These are phyloP conservation scores for Eumeta japonica DNA, from an alignment of 1,140 invertebrate genomes.

Conservation along the genomic window DNA sequence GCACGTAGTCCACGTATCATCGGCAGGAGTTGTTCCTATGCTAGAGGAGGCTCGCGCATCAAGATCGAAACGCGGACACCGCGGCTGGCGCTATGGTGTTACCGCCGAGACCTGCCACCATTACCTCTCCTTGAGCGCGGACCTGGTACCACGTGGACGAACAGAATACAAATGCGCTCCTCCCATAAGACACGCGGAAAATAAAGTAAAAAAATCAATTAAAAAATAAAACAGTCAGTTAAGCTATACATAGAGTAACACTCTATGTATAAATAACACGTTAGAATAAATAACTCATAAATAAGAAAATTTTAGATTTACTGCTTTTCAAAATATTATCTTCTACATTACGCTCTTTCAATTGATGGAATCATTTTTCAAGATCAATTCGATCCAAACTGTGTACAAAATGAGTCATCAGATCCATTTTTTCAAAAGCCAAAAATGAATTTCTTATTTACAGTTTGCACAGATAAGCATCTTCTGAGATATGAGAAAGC, in stretches of 20 bases:
- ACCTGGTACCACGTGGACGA: conserved; percentile 61
- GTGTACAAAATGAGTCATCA: too few relatives aligned
- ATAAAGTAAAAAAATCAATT: conserved; percentile 63
- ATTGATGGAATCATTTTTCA: background rate
- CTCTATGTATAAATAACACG: background rate
- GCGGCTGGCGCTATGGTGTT: conserved; percentile 45
- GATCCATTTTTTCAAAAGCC: too few relatives aligned
- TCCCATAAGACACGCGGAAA: conserved; percentile 63
- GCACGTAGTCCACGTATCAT: conserved; percentile 73
- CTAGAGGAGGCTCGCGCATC: conserved; percentile 25
- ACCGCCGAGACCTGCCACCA: conserved; percentile 75
- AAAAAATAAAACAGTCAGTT: conserved; percentile 5
- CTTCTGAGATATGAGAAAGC: too few relatives aligned
- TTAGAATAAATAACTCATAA: background rate
- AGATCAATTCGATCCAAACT: background rate
- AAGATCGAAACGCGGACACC: conserved; percentile 16
- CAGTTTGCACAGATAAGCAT: too few relatives aligned
- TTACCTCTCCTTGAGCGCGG: conserved; percentile 65
- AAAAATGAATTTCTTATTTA: too few relatives aligned
- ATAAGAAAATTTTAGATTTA: background rate
- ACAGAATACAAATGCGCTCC: conserved; percentile 74
- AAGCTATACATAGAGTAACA: conserved; percentile 4
- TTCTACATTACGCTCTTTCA: too few relatives aligned
- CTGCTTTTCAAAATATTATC: background rate
- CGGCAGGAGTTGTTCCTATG: conserved; percentile 53